Conservation (phyloP, 2,888 invertebrate genomes). For the Galeopsomyia nigrocyanea region DNA sequence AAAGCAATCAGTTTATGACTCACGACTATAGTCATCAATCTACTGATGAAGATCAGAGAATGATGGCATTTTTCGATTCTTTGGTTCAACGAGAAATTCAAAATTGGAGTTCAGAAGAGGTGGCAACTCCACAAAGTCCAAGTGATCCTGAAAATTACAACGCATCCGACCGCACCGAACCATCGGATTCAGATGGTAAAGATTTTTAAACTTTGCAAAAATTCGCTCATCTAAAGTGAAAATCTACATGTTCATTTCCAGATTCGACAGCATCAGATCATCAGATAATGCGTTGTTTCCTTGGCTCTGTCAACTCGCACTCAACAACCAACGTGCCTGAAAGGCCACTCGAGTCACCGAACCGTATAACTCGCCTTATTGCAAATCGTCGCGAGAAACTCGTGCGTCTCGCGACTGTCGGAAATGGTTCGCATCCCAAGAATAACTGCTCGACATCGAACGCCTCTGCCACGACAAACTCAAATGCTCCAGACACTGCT, state of each 20-base stretch:
- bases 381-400: slow-evolving; percentile 80
- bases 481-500: slow-evolving; percentile 9
- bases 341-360: slow-evolving; percentile 71
- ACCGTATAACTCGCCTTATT: slow-evolving; percentile 81
- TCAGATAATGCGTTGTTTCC: slow-evolving; percentile 58
- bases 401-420: slow-evolving; percentile 72
- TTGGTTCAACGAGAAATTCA: slow-evolving; percentile 92
- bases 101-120: slow-evolving; percentile 78
- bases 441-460: slow-evolving; percentile 36
- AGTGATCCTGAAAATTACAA: slow-evolving; percentile 61
- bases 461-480: not conserved
- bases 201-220: slow-evolving; percentile 1
- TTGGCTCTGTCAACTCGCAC: slow-evolving; percentile 55
- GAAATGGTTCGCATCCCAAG: slow-evolving; percentile 51
- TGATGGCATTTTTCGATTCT: slow-evolving; percentile 98
- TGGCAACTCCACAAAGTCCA: slow-evolving; percentile 56
- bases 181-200: slow-evolving; percentile 65
- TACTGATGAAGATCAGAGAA: slow-evolving; percentile 89
- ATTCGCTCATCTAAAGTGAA: not conserved
- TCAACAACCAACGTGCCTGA: slow-evolving; percentile 53
- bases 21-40: slow-evolving; percentile 92
- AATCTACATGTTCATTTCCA: slow-evolving; percentile 23
- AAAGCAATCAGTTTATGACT: slow-evolving; percentile 85
- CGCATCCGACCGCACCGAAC: slow-evolving; percentile 66
- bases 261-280: slow-evolving; percentile 59